Evolutionary conservation across 2,113 vertebrate genomes (phyloP).

Genomic region (Columba janthina): DNA sequence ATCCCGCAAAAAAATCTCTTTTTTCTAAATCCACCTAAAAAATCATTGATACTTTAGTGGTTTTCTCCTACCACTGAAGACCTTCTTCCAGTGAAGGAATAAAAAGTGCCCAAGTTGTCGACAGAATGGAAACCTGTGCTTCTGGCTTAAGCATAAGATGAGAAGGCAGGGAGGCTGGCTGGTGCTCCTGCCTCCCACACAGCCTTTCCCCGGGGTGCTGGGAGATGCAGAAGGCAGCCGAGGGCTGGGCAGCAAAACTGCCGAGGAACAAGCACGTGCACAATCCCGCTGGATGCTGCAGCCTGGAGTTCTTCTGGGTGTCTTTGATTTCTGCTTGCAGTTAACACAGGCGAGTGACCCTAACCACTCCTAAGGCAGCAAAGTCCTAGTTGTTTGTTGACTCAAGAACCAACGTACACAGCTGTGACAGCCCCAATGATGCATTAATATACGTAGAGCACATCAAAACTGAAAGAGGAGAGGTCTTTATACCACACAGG

Average conservation of each 20-base stretch:
- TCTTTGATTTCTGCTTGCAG: neutral
- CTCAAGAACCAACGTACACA: neutral
- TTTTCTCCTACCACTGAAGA: neutral
- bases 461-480: neutral
- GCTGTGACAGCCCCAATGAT: neutral
- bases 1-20: neutral
- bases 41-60: neutral
- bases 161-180: neutral
- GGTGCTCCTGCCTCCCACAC: neutral
- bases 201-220: neutral
- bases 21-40: neutral
- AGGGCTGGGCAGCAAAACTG: neutral
- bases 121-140: neutral
- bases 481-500: neutral
- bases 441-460: neutral
- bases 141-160: neutral
- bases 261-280: neutral
- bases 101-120: neutral
- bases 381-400: neutral
- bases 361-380: neutral
- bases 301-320: neutral
- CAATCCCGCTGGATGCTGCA: neutral
- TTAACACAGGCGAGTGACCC: neutral
- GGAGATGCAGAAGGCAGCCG: neutral
- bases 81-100: neutral